Evolutionary conservation across 2,888 invertebrate genomes (phyloP).

Genomic region (Graphium colonna): DNA sequence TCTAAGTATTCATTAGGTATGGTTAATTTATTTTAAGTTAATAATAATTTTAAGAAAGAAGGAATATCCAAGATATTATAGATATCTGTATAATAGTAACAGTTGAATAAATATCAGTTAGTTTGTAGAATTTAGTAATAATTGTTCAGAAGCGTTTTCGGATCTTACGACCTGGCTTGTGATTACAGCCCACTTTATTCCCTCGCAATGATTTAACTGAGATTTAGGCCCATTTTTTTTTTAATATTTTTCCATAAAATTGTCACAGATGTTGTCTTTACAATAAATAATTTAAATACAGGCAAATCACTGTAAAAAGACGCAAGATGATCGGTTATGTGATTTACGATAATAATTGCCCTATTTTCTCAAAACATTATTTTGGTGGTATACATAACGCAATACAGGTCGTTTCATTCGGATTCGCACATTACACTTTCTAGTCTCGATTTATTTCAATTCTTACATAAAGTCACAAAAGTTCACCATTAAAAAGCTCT

Average conservation of each 20-base stretch:
- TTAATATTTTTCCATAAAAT: no score
- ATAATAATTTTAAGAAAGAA: conserved; percentile 62
- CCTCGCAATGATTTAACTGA: no score
- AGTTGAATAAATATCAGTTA: conserved; percentile 50
- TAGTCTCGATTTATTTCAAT: conserved; percentile 70
- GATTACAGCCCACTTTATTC: no score
- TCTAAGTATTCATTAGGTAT: conserved; percentile 75
- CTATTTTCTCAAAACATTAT: no score
- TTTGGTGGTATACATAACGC: no score
- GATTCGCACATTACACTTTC: conserved; percentile 63
- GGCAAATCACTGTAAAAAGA: no score
- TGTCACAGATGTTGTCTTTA: no score
- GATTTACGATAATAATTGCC: no score
- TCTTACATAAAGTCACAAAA: conserved; percentile 40
- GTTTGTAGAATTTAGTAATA: conserved; percentile 54
- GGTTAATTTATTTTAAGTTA: conserved; percentile 72
- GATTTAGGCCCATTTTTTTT: no score
- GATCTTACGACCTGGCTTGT: conserved; percentile 52
- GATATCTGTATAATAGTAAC: conserved; percentile 54
- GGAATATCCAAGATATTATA: conserved; percentile 75
- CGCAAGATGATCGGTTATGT: no score
- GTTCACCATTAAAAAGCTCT: conserved; percentile 37
- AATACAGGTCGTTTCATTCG: conserved; percentile 53
- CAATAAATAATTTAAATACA: no score
- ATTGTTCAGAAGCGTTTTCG: conserved; percentile 51